Evolutionary conservation across 2,797 vertebrate species (phyloP).

Genomic region (Vipera latastei): DNA sequence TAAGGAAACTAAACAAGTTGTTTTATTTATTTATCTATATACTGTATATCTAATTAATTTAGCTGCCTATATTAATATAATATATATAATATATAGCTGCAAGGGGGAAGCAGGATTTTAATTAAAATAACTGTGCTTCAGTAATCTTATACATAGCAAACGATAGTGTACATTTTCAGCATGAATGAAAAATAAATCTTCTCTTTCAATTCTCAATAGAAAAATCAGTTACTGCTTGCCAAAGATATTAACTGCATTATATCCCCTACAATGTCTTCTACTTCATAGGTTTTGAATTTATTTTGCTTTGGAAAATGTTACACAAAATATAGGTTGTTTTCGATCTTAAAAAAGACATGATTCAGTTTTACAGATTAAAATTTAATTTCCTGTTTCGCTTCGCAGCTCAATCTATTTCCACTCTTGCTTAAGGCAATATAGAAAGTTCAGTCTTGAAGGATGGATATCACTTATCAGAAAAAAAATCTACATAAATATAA

Average conservation of each 20-base stretch:
- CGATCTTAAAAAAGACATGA: neutral
- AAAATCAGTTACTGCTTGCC: neutral
- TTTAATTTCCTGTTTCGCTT: slow-evolving; percentile 45
- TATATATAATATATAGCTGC: too few species aligned
- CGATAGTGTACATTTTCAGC: neutral
- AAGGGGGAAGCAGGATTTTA: neutral
- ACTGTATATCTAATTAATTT: neutral
- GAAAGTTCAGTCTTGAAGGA: slow-evolving; percentile 2
- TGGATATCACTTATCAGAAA: neutral
- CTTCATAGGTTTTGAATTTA: neutral
- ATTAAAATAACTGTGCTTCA: neutral
- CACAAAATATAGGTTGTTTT: neutral
- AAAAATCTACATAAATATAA: neutral
- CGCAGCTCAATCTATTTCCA: slow-evolving; percentile 16
- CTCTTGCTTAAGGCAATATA: slow-evolving; percentile 6
- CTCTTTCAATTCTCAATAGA: neutral
- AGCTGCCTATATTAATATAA: neutral
- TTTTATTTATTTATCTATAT: too few species aligned
- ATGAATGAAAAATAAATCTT: neutral
- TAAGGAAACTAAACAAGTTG: neutral
- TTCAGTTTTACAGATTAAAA: slow-evolving; percentile 24
- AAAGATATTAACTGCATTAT: neutral
- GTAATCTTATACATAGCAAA: neutral
- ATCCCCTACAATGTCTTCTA: neutral
- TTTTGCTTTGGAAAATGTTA: slow-evolving; percentile 11